Evolutionary conservation across 2,113 vertebrate genomes (phyloP).

Genomic region (Cryptotis parvus): DNA sequence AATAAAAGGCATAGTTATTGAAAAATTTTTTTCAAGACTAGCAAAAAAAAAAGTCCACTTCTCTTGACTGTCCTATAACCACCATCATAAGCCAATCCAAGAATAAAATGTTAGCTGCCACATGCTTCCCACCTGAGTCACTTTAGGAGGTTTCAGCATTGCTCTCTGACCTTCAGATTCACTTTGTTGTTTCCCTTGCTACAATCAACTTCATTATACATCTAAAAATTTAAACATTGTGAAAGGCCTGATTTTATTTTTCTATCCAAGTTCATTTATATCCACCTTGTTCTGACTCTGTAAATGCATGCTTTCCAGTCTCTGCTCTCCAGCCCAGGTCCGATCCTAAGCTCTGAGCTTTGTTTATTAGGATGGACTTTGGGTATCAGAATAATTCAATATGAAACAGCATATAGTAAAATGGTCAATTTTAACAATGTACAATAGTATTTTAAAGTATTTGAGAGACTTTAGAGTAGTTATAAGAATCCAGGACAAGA

Average conservation of each 20-base stretch:
- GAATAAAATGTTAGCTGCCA: fast-evolving
- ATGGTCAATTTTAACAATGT: not conserved
- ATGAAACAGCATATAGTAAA: not conserved
- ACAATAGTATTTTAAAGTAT: not conserved
- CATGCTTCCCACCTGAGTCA: fast-evolving
- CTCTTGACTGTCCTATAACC: no score
- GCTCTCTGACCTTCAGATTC: not conserved
- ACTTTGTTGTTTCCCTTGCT: not conserved
- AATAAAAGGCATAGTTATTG: not conserved
- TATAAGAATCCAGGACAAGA: not conserved
- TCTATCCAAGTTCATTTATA: not conserved
- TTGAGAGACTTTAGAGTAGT: not conserved
- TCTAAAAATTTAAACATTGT: fast-evolving
- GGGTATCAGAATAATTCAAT: no score
- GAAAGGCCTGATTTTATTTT: not conserved
- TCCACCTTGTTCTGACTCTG: no score
- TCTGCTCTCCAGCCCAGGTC: not conserved
- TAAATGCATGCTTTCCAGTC: not conserved
- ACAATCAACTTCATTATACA: not conserved
- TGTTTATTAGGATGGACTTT: not conserved
- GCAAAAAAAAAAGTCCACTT: no score
- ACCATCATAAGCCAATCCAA: fast-evolving
- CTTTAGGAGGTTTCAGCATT: not conserved
- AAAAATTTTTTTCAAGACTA: not conserved
- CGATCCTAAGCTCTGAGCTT: not conserved